These are phyloP conservation scores for Silurus asotus DNA, from an alignment of 2,113 vertebrate species.

Conservation along the genomic window DNA sequence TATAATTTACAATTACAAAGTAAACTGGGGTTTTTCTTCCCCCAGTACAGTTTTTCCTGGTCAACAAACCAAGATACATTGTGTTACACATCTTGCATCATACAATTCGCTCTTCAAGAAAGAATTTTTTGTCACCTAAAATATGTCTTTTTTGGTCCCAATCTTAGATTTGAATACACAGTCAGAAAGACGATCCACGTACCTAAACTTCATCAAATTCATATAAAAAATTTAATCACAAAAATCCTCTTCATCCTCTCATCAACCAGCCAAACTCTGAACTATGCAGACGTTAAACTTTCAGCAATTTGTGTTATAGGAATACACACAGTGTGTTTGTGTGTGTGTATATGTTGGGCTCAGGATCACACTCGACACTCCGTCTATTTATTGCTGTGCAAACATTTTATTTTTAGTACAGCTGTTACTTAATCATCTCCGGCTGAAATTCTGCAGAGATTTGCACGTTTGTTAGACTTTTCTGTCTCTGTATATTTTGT, in stretches of 20 bases:
- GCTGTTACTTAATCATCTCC: constrained; percentile 34
- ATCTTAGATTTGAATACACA: too few species aligned
- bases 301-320: constrained; percentile 2
- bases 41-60: too few species aligned
- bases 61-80: background rate
- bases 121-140: too few species aligned
- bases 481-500: background rate
- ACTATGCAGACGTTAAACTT: constrained; percentile 1
- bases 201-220: too few species aligned
- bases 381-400: constrained; percentile 26
- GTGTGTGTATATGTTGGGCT: background rate
- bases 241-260: background rate
- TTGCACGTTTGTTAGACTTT: background rate
- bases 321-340: constrained; percentile 11
- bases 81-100: too few species aligned
- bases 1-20: too few species aligned
- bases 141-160: too few species aligned
- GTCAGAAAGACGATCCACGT: too few species aligned
- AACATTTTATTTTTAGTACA: constrained; percentile 31
- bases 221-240: background rate
- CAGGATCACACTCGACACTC: constrained; percentile 13
- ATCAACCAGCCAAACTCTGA: background rate
- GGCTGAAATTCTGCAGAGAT: background rate
- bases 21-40: too few species aligned
- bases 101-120: too few species aligned